Base-by-base conservation (phyloP, 2,113 vertebrate genomes). In the Coptodon bakossiorum region DNA sequence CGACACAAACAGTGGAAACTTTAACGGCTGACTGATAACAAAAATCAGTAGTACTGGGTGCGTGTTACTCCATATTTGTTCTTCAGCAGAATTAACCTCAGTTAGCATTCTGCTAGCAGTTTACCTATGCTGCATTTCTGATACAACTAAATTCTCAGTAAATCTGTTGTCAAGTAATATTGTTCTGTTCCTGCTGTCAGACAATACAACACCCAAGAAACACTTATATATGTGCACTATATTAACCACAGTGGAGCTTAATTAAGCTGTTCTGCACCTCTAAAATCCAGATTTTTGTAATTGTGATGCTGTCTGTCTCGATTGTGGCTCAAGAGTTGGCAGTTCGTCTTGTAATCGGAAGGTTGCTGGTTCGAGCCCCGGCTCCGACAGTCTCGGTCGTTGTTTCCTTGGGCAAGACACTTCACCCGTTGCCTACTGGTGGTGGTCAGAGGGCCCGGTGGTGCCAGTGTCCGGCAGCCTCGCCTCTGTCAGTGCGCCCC, bases 401-500 rank as follows among this genome's bases (percentile, higher is more conserved):
- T 2, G 50, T n/a, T 1, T 53, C 9, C 9, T 53, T 53, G 19
- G 9, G 19, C 50, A 10, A 52, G 50, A 52, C 53, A 24, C n/a
- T 54, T 54, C 53, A 24, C 53, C 6, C 1, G 2, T 24, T 54
- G 53, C n/a, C 6, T 54, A 13, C 3, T 56, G 53, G 22, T 56
- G 22, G 53, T 56, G 22, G 53, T 56, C 53, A 56, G 22, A 7
- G 22, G 53, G 53, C 53, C 22, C 0, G 3, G 0, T 56, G 53
- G 53, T 3, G 11, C 2, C 22, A 56, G 53, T 56, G 11, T 56
- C 11, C 0, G 1, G 53, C 53, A 56, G 53, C 53, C 3, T 56
- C 0, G 6, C 0, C 22, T 56, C 53, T 54, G 53, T 56, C n/a
- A 24, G 53, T 3, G 10, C 3, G 0, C 11, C n/a, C 53, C 2